Evolutionary conservation across 2,888 invertebrate species (phyloP).

Genomic region (Eupithecia centaureata): DNA sequence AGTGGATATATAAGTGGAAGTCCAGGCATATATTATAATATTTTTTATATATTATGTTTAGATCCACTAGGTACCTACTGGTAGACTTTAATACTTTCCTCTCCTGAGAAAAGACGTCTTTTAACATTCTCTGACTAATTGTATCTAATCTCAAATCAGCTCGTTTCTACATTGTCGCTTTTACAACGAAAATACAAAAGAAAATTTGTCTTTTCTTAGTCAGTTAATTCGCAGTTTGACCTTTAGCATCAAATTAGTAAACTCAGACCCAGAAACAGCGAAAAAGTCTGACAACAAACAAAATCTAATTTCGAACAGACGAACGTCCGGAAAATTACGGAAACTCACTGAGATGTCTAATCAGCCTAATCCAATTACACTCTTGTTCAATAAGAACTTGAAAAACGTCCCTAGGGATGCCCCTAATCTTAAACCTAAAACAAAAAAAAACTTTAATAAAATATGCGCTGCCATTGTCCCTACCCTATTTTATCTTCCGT

Average conservation of each 20-base stretch:
- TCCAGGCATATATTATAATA: no score
- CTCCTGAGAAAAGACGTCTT: no score
- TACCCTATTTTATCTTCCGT: conserved; percentile 28
- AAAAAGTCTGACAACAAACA: conserved; percentile 28
- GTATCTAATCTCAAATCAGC: no score
- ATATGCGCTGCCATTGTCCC: conserved; percentile 62
- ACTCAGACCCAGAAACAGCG: conserved; percentile 8
- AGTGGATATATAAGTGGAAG: no score
- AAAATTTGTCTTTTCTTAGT: neutral
- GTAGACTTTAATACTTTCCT: no score
- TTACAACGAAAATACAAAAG: neutral
- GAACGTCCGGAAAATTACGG: conserved; percentile 41
- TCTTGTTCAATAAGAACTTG: conserved; percentile 41
- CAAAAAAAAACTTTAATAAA: conserved; percentile 61
- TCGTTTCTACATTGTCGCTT: neutral
- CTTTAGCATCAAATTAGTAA: conserved; percentile 7
- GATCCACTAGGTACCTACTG: no score
- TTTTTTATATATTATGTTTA: no score
- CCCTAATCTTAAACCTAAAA: conserved; percentile 52
- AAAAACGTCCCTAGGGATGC: conserved; percentile 49
- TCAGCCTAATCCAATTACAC: conserved; percentile 64
- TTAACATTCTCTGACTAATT: no score
- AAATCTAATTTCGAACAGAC: conserved; percentile 43
- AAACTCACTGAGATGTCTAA: conserved; percentile 50
- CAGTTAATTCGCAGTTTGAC: neutral